phyloP scores from a whole-genome alignment of 2,113 vertebrate genomes.

The Tonatia bakeri region DNA sequence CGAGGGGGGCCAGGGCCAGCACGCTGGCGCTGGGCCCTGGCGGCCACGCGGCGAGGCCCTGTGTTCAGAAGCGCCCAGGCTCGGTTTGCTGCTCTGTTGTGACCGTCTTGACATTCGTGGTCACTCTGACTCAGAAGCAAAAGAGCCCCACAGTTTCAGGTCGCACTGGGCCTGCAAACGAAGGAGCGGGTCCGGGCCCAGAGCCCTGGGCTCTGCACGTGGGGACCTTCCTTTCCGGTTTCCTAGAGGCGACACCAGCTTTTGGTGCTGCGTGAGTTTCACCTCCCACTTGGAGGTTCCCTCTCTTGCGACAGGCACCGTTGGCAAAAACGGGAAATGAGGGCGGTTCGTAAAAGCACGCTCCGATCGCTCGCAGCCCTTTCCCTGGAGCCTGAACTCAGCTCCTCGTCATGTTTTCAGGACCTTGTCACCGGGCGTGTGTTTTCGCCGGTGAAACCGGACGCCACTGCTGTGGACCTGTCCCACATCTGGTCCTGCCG shows the following conservation, averaged over 20 bases:
- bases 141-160: not conserved
- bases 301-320: not conserved
- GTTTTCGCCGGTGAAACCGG: not conserved
- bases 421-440: not conserved
- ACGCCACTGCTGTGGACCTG: not conserved
- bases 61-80: fast-evolving
- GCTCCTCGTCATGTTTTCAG: not conserved
- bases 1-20: not conserved
- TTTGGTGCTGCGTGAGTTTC: fast-evolving
- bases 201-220: fast-evolving
- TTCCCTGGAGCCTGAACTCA: not conserved
- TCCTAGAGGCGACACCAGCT: fast-evolving
- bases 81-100: too few relatives aligned
- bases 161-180: not conserved
- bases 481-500: not conserved
- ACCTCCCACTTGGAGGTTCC: not conserved
- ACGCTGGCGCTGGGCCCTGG: not conserved
- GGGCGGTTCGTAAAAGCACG: not conserved
- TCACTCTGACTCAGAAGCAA: not conserved
- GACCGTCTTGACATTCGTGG: not conserved
- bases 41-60: not conserved
- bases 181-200: fast-evolving
- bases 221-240: not conserved
- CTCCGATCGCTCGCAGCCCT: fast-evolving
- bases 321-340: fast-evolving